phyloP scores from a whole-genome alignment of 2,113 vertebrate species.

The Amblyornis subalaris region DNA sequence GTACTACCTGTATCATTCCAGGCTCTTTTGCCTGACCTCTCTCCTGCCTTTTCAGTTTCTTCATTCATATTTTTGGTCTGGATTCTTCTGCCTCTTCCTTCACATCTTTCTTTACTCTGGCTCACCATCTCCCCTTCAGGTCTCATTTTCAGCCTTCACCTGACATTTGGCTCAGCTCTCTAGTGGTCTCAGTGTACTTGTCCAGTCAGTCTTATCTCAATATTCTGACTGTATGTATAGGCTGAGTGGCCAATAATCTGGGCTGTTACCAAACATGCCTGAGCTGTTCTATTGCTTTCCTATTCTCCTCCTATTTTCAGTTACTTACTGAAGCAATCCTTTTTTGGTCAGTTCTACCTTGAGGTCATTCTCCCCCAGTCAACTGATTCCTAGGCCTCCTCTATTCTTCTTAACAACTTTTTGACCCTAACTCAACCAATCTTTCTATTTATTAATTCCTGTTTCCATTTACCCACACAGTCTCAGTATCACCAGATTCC shows the following conservation, averaged over 20 bases:
- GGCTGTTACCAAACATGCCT: background rate
- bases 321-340: background rate
- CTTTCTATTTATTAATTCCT: background rate
- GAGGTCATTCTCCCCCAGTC: background rate
- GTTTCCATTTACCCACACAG: background rate
- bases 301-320: background rate
- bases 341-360: background rate
- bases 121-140: background rate
- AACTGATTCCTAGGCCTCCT: background rate
- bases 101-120: background rate
- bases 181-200: background rate
- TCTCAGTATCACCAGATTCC: background rate
- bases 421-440: background rate
- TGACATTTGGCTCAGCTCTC: background rate
- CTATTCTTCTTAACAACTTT: background rate
- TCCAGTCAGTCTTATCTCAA: background rate
- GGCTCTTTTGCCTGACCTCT: background rate
- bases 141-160: background rate
- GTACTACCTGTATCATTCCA: background rate
- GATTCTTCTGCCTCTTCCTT: background rate
- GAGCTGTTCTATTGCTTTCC: background rate
- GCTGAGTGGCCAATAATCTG: background rate
- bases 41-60: background rate
- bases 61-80: background rate
- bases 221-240: background rate